These are phyloP conservation scores for Trachymyrmex septentrionalis DNA, from an alignment of 1,140 invertebrate species.

Conservation along the genomic window DNA sequence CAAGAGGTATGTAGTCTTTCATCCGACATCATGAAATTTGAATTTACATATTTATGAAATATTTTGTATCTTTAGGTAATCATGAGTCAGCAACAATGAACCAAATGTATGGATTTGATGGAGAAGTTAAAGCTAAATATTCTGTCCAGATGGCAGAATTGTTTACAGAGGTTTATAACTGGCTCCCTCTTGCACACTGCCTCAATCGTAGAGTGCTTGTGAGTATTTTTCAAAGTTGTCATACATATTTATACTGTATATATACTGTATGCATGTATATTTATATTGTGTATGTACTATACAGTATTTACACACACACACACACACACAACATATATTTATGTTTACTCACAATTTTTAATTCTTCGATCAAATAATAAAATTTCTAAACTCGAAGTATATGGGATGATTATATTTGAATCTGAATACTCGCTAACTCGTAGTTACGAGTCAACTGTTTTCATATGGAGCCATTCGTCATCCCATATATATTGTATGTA, in stretches of 20 bases:
- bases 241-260: neutral
- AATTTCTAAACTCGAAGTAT: neutral
- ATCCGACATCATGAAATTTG: neutral
- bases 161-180: constrained; percentile 99
- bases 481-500: neutral
- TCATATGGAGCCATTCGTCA: neutral
- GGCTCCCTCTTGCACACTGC: constrained; percentile 98
- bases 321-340: too few relatives aligned
- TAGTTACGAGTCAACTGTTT: neutral
- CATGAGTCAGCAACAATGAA: constrained; percentile 99
- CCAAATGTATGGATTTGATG: constrained; percentile 99
- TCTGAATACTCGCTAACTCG: too few relatives aligned
- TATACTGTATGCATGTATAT: neutral
- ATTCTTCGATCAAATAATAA: neutral
- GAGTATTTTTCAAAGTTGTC: constrained; percentile 78
- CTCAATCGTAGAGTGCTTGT: constrained; percentile 97
- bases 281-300: too few relatives aligned
- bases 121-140: constrained; percentile 99
- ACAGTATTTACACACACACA: too few relatives aligned
- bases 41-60: neutral
- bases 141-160: constrained; percentile 97
- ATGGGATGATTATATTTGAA: neutral
- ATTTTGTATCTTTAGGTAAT: constrained; percentile 91
- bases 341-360: neutral
- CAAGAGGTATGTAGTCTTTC: constrained; percentile 91